Conservation (phyloP, 2,797 vertebrate species). For the Phyllotis vaccarum region DNA sequence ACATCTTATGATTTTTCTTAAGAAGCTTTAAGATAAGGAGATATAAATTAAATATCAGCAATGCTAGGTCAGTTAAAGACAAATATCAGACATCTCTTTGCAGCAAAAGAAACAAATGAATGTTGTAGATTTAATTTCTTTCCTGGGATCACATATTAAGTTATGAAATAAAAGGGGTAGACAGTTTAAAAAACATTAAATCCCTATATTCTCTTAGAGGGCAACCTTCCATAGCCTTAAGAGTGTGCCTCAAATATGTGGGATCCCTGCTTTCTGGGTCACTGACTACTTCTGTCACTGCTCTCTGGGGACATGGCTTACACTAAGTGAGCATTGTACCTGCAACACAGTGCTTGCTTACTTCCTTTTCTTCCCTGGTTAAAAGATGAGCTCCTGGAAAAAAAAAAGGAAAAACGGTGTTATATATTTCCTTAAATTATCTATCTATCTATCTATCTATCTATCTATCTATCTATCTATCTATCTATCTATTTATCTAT, state of each 20-base stretch:
- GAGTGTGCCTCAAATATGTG: neutral
- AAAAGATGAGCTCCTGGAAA: neutral
- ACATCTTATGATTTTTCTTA: neutral
- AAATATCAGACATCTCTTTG: neutral
- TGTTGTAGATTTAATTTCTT: constrained; percentile 22
- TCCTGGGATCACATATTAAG: neutral
- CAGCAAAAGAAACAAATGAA: constrained; percentile 3
- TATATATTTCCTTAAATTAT: neutral
- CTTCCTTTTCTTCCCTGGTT: constrained; percentile 12
- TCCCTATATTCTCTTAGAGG: neutral
- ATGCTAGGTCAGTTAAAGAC: neutral
- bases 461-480: neutral
- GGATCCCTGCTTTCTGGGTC: neutral
- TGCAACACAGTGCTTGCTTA: neutral
- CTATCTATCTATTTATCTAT: too few species aligned
- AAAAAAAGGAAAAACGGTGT: neutral
- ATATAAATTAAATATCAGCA: neutral
- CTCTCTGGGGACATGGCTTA: neutral
- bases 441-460: too few species aligned
- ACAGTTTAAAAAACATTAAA: neutral
- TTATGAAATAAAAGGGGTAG: constrained; percentile 23
- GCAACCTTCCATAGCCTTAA: neutral
- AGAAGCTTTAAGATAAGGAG: neutral
- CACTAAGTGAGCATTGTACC: neutral
- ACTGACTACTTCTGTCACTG: neutral